Base-by-base conservation (phyloP, 2,888 invertebrate genomes). In the Leptogaster cylindrica region DNA sequence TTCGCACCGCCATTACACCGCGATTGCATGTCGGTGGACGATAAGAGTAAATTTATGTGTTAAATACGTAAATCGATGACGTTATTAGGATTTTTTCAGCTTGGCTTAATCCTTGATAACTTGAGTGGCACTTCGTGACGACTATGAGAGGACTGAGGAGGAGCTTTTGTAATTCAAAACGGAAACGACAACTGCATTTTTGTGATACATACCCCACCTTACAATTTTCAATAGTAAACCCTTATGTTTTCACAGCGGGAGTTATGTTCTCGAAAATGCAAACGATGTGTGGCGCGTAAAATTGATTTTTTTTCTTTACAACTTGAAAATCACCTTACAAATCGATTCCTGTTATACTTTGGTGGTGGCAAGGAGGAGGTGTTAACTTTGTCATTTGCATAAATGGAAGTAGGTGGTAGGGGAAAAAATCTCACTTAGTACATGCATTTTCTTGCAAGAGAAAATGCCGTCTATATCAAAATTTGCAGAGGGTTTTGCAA, bases 301-400 rank as follows among this genome's bases (percentile, higher is more conserved):
- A 55, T 55, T 55, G 55, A 55, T 55, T 55, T 55, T 51, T 50
- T 55, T n/a, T n/a, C n/a, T n/a, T 55, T 55, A 55, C 36, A 14
- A 55, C 36, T 25, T 55, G 39, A 55, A 55, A 55, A 55, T 55
- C 18, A 36, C 55, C 55, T 36, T 36, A 55, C 55, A 55, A 55
- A 55, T 55, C 55, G 55, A 55, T 55, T 36, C 55, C n/a, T 36
- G 36, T 36, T 55, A 14, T 36, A 55, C 23, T 18, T 3, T 55
- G 14, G 4, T 7, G 33, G 16, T 25, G 20, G n/a, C n/a, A n/a
- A n/a, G n/a, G n/a, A n/a, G n/a, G 4, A 18, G 46, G 46, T 10
- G 46, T 46, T 46, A 46, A 46, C 23, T 23, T 23, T 8, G n/a
- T 20, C 20, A 46, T 46, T 46, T 46, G 46, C 46, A 46, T 46